Evolutionary conservation across 2,888 invertebrate species (phyloP).

Genomic region (Zhuqinia jingwanae): DNA sequence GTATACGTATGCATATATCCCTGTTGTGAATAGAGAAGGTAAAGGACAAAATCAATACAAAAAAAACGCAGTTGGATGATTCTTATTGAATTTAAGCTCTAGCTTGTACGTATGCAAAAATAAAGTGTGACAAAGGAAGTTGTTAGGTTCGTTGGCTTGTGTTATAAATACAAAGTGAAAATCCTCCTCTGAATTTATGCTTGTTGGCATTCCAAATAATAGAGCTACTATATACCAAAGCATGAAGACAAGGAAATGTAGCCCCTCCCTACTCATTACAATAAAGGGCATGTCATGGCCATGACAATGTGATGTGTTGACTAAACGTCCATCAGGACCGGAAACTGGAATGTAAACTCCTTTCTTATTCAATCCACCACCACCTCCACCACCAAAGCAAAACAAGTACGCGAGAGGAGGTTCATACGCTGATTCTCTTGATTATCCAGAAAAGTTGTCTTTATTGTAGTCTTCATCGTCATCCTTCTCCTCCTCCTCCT

Average conservation of each 20-base stretch:
- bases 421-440: conserved; percentile 46
- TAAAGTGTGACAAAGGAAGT: too few relatives aligned
- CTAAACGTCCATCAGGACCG: not conserved
- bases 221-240: too few relatives aligned
- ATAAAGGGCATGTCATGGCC: not conserved
- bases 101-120: too few relatives aligned
- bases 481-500: too few relatives aligned
- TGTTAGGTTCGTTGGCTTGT: too few relatives aligned
- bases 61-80: conserved; percentile 1
- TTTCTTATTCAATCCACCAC: not conserved
- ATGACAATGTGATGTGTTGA: not conserved
- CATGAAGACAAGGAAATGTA: too few relatives aligned
- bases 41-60: conserved; percentile 6
- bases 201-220: too few relatives aligned
- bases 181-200: too few relatives aligned
- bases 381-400: not conserved
- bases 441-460: conserved; percentile 43
- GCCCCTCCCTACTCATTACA: conserved; percentile 19
- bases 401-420: not conserved
- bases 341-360: not conserved
- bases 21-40: too few relatives aligned
- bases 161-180: too few relatives aligned
- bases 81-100: conserved; percentile 40
- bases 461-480: too few relatives aligned
- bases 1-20: too few relatives aligned